phyloP scores from a whole-genome alignment of 1,140 invertebrate species.

The Bombyx mori region ASM3026992v2 NC_085113.1:7820001-7820500 shows the following conservation, averaged over 20 bases:
- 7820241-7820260: slow-evolving; percentile 92
- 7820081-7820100: slow-evolving; percentile 94
- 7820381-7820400: no score
- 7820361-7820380: no score
- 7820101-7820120: slow-evolving; percentile 90
- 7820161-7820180: slow-evolving; percentile 93
- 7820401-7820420: no score
- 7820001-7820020: no score
- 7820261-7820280: slow-evolving; percentile 78
- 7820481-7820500: no score
- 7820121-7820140: slow-evolving; percentile 90
- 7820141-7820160: slow-evolving; percentile 95
- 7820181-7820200: slow-evolving; percentile 94
- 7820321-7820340: no score
- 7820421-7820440: no score
- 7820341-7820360: no score
- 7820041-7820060: neutral
- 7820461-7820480: no score
- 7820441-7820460: no score
- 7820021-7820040: neutral
- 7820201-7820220: slow-evolving; percentile 96
- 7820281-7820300: no score
- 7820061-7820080: slow-evolving; percentile 73
- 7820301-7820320: no score
- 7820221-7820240: slow-evolving; percentile 95